phyloP scores from a whole-genome alignment of 2,797 vertebrate species.

The Helicolenus hilgendorfi region DNA sequence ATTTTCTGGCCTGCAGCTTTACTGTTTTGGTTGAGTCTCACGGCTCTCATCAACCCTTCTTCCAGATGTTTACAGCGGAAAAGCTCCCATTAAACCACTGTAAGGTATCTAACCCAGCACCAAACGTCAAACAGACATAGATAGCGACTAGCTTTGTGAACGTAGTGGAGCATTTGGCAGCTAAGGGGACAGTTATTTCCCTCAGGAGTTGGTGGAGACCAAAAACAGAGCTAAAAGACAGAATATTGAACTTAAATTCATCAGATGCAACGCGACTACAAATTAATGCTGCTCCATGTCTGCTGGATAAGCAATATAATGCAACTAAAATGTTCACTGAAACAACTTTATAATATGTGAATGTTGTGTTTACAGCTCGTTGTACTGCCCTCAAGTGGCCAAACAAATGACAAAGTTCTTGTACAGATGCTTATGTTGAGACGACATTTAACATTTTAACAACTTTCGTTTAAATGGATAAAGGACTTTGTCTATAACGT shows the following conservation, averaged over 20 bases:
- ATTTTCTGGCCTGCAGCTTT: neutral
- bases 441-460: neutral
- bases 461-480: neutral
- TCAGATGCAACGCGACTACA: neutral
- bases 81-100: neutral
- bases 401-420: neutral
- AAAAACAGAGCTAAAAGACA: too few relatives aligned
- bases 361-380: neutral
- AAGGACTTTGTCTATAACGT: neutral
- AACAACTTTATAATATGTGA: neutral
- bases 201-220: too few relatives aligned
- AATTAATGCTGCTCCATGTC: neutral
- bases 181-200: too few relatives aligned
- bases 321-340: neutral
- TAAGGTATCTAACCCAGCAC: neutral
- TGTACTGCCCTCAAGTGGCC: neutral
- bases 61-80: neutral
- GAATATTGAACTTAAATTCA: neutral
- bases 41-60: neutral
- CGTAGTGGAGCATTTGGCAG: neutral
- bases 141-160: neutral
- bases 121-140: neutral
- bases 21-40: neutral
- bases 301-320: neutral
- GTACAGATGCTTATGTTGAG: neutral